Evolutionary conservation across 2,888 invertebrate genomes (phyloP).

Genomic region (Dynastes hyllus): DNA sequence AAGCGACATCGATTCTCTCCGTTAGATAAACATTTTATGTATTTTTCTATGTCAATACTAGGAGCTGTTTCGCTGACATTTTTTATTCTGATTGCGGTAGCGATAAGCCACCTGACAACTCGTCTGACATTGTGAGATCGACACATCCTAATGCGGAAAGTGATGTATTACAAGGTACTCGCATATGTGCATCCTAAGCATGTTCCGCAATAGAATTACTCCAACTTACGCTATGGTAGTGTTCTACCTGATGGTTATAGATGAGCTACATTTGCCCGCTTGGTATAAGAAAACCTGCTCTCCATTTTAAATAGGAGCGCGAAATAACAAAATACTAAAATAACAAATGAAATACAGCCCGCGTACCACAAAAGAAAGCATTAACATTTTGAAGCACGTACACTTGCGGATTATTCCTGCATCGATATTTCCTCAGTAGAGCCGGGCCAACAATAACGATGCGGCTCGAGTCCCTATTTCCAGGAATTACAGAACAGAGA

Average conservation of each 20-base stretch:
- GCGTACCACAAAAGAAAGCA: conserved; percentile 31
- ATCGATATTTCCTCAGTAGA: conserved; percentile 11
- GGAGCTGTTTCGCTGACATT: background rate
- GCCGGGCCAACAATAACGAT: conserved; percentile 1
- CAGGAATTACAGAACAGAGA: background rate
- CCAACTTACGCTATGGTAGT: background rate
- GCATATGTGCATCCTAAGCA: background rate
- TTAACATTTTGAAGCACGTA: conserved; percentile 45
- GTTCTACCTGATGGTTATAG: background rate
- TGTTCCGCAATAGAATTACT: background rate
- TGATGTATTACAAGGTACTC: background rate
- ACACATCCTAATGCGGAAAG: background rate
- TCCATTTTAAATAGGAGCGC: conserved; percentile 17
- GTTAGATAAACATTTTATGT: too few species aligned
- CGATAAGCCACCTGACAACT: background rate
- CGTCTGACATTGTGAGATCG: background rate
- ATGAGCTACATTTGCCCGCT: background rate
- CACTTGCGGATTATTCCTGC: conserved; percentile 39
- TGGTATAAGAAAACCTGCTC: conserved; percentile 12
- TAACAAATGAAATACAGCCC: conserved; percentile 3
- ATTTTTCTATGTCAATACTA: background rate
- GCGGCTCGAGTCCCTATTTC: background rate
- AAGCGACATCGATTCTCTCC: too few species aligned
- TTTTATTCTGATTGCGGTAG: background rate
- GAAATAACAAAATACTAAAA: conserved; percentile 33